Evolutionary conservation across 2,113 vertebrate genomes (phyloP).

Genomic region (Anarhynchus alexandrinus): DNA sequence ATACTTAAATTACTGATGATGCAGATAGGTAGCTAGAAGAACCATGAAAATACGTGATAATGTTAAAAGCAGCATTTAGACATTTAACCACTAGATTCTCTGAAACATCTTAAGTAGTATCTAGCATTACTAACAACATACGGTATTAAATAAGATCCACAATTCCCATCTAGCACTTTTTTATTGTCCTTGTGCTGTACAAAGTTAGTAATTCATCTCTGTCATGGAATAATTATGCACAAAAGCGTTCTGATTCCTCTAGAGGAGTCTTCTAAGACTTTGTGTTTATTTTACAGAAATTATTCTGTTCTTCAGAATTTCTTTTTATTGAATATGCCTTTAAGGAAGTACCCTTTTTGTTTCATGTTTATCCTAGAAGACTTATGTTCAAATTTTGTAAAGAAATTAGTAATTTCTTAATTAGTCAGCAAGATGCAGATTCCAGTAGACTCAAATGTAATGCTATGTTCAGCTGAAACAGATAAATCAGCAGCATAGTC

Average conservation of each 20-base stretch:
- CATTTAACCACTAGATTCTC: background rate
- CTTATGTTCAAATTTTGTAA: background rate
- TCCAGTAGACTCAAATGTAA: background rate
- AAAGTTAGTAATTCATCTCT: background rate
- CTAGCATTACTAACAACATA: background rate
- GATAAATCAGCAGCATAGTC: background rate
- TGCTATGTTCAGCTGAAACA: background rate
- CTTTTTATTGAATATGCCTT: background rate
- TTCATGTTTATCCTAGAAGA: background rate
- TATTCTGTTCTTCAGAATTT: background rate
- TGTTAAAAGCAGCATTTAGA: background rate
- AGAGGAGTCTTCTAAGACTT: background rate
- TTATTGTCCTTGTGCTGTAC: background rate
- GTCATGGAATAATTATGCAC: background rate
- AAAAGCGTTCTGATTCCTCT: background rate
- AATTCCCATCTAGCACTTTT: background rate
- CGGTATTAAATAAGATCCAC: background rate
- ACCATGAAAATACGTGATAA: background rate
- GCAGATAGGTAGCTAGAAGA: background rate
- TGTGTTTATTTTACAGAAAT: background rate
- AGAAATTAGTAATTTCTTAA: background rate
- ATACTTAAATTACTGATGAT: background rate
- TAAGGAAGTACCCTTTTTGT: background rate
- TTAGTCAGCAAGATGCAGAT: background rate
- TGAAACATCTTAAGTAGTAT: background rate